Evolutionary conservation across 1,140 invertebrate species (phyloP).

Genomic region (Apocrypta bakeri): DNA sequence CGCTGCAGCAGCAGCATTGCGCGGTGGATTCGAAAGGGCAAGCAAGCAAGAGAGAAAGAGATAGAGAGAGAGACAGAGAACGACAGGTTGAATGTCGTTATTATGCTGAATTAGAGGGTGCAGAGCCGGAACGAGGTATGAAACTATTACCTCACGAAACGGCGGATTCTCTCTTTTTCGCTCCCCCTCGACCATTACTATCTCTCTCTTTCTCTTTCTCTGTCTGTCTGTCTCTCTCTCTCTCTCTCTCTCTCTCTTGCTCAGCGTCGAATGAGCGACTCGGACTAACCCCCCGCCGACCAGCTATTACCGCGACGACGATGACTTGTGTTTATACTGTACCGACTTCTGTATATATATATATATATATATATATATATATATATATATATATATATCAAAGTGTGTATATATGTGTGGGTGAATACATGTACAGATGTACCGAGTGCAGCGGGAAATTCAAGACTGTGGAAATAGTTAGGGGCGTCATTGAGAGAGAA

Average conservation of each 20-base stretch:
- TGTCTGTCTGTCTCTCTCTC: conserved; percentile 14
- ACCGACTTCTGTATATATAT: background rate
- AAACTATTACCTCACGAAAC: conserved; percentile 75
- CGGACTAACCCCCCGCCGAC: conserved; percentile 2
- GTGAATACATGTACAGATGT: background rate
- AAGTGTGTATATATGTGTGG: background rate
- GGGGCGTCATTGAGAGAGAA: background rate
- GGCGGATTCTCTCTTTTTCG: conserved; percentile 58
- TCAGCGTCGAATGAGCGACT: background rate
- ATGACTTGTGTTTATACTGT: background rate
- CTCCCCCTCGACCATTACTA: conserved; percentile 44
- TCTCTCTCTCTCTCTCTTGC: background rate
- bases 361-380: background rate
- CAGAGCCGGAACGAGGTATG: conserved; percentile 75
- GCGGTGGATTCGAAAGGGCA: conserved; percentile 15
- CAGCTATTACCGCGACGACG: background rate
- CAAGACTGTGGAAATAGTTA: conserved; percentile 2
- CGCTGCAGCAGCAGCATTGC: background rate
- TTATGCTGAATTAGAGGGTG: conserved; percentile 75
- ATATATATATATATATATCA: background rate
- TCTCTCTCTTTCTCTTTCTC: conserved; percentile 44
- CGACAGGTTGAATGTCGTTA: conserved; percentile 73
- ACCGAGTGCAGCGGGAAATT: conserved; percentile 17
- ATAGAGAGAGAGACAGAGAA: conserved; percentile 48
- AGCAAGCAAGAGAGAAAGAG: background rate